phyloP scores from a whole-genome alignment of 2,888 invertebrate species.

The Trachelus stipa region DNA sequence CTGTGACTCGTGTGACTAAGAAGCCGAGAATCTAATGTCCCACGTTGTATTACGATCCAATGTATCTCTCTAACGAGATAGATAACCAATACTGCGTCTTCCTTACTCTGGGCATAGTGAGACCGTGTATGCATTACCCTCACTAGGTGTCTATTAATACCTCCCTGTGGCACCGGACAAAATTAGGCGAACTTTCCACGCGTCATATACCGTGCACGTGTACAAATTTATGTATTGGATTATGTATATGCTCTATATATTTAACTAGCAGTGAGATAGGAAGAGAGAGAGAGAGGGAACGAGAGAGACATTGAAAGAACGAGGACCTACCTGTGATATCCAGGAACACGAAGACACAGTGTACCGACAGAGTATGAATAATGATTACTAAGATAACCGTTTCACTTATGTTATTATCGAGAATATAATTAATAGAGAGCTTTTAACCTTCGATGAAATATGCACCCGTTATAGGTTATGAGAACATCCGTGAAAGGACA shows the following conservation, averaged over 20 bases:
- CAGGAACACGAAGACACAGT: background rate
- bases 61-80: background rate
- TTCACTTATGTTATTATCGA: background rate
- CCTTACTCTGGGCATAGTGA: conserved; percentile 9
- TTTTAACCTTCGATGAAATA: background rate
- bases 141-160: conserved; percentile 23
- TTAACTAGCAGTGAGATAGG: background rate
- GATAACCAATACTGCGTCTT: background rate
- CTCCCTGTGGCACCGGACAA: conserved; percentile 5
- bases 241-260: background rate
- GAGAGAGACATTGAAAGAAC: background rate
- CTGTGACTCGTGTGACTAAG: background rate
- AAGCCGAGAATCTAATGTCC: background rate
- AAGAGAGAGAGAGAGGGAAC: background rate
- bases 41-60: background rate
- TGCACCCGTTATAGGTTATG: background rate
- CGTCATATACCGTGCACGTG: background rate
- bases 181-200: background rate
- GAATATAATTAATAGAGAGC: background rate
- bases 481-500: background rate
- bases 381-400: background rate
- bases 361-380: background rate
- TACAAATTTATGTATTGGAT: background rate
- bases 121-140: background rate
- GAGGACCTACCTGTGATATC: background rate